Conservation (phyloP, 1,140 invertebrate genomes). For the Lordiphosa collinella region DNA sequence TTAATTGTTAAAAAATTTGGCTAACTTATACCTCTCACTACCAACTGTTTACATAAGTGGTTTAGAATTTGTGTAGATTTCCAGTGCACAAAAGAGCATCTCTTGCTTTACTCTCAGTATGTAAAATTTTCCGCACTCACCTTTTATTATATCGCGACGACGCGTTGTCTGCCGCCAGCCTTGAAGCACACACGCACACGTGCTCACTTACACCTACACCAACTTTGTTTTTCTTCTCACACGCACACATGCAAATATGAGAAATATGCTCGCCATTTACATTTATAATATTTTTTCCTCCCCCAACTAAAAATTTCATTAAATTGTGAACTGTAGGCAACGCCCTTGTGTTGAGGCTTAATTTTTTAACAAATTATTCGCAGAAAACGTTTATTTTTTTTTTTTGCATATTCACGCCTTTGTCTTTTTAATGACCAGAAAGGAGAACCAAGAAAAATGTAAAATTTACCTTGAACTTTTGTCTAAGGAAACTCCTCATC, state of each 20-base stretch:
- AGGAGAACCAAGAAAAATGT: background rate
- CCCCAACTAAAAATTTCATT: conserved; percentile 36
- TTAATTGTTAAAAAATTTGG: too few relatives aligned
- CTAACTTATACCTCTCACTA: too few relatives aligned
- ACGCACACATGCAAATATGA: conserved; percentile 30
- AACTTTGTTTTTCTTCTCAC: conserved; percentile 38
- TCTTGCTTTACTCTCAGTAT: background rate
- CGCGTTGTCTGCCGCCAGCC: conserved; percentile 44
- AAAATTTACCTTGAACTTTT: background rate
- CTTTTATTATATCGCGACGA: conserved; percentile 28
- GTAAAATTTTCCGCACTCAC: conserved; percentile 11
- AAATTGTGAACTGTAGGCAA: conserved; percentile 39
- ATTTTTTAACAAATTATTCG: conserved; percentile 70
- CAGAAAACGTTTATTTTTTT: conserved; percentile 40
- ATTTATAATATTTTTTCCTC: conserved; percentile 53
- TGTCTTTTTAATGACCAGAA: conserved; percentile 58
- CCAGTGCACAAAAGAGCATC: conserved; percentile 9
- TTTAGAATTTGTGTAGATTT: conserved; percentile 14
- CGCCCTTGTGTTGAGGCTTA: conserved; percentile 44
- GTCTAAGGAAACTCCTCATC: conserved; percentile 6
- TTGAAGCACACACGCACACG: conserved; percentile 24
- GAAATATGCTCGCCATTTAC: conserved; percentile 49
- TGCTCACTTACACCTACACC: conserved; percentile 9
- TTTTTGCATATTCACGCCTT: conserved; percentile 17
- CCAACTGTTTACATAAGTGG: too few relatives aligned